Evolutionary conservation across 2,113 vertebrate species (phyloP).

Genomic region (Candoia aspera): DNA sequence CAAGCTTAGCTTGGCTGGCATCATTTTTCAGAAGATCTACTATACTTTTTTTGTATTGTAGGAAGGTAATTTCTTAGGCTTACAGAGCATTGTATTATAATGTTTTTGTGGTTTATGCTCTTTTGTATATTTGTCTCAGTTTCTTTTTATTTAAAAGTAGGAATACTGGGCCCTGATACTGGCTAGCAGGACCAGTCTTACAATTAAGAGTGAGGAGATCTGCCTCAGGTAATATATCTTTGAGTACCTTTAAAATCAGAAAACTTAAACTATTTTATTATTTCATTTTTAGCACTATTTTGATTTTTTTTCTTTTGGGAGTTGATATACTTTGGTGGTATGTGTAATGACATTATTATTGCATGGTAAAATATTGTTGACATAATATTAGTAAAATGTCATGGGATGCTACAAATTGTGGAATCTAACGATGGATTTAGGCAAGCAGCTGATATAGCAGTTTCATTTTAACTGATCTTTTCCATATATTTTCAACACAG

Average conservation of each 20-base stretch:
- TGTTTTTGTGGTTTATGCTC: not conserved
- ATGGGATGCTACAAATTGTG: not conserved
- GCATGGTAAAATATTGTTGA: not conserved
- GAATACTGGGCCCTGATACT: not conserved
- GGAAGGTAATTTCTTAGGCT: not conserved
- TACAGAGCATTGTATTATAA: not conserved
- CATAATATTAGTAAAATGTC: no score
- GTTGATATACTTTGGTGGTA: not conserved
- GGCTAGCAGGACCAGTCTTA: not conserved
- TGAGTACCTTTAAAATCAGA: not conserved
- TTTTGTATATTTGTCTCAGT: not conserved
- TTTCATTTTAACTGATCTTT: not conserved
- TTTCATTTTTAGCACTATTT: not conserved
- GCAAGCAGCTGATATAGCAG: not conserved
- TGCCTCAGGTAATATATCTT: not conserved
- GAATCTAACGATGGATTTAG: not conserved
- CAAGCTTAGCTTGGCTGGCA: conserved; percentile 26
- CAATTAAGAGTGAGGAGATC: not conserved
- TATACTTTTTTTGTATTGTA: not conserved
- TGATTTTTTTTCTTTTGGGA: not conserved
- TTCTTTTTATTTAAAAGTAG: conserved; percentile 4
- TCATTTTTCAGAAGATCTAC: conserved; percentile 33
- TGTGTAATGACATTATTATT: not conserved
- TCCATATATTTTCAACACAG: not conserved
- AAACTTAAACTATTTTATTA: not conserved